Base-by-base conservation (phyloP, 35 echinoderm and acorn worm species). In the Ophioderma brevispina region DNA sequence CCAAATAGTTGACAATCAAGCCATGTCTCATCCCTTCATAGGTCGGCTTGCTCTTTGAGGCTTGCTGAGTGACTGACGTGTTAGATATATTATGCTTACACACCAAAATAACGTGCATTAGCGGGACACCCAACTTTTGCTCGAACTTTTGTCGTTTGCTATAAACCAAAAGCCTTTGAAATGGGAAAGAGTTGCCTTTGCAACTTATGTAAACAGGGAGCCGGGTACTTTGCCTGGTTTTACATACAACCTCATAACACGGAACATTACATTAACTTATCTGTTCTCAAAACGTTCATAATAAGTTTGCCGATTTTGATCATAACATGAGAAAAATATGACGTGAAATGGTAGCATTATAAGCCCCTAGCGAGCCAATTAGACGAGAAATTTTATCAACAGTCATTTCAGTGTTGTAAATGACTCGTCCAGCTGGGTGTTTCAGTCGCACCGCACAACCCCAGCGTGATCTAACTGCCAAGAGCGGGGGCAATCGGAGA, bases 51-150 rank as follows among this genome's bases (percentile, higher is more conserved):
- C 11, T 33, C 33, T 39, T 37, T 37, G 33, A 37, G 33, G 78
- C 78, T 4, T 80, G 78, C 33, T 80, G 78, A 80, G 59, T 70
- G 38, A 80, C 11, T 80, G 33, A 80, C 78, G 32, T 36, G 33
- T 31, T 31, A 10, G 6, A 76, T 10, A 28, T 76, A 76, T 76
- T 76, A 76, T 10, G 34, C 2, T 21, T 21, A 15, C 33, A 21
- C 33, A 34, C 34, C 6, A 10, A n/a, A 77, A n/a, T 77, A 80
- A 80, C 78, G 38, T 13, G 17, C 34, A 37, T 80, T 33, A 37
- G 78, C 75, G 25, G 32, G 30, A 76, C 32, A 43, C 76, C 76
- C n/a, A n/a, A 77, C 38, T 77, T 87, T 86, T 76, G 35, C 63
- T 46, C 17, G 41, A 46, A 46, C 17, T 46, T 46, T n/a, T n/a